These are phyloP conservation scores for Danio choprae DNA, from an alignment of 2,797 vertebrate species.

Conservation along the genomic window DNA sequence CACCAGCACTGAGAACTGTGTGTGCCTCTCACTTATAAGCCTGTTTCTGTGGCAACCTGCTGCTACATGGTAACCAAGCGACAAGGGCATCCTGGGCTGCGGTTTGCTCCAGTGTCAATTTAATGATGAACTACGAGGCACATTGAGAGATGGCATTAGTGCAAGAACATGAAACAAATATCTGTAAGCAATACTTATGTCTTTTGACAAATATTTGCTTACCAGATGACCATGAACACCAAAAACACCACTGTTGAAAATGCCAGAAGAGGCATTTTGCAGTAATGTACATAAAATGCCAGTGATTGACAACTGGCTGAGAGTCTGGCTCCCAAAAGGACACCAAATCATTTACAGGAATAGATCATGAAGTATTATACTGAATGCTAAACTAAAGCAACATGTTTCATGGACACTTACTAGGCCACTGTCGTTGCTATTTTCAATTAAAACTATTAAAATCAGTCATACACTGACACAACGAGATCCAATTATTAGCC, in stretches of 20 bases:
- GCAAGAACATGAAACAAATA: conserved; percentile 52
- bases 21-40: conserved; percentile 80
- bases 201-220: neutral
- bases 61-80: conserved; percentile 84
- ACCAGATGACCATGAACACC: neutral
- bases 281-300: conserved; percentile 67
- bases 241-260: conserved; percentile 53
- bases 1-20: conserved; percentile 71
- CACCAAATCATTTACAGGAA: conserved; percentile 55
- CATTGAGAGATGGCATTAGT: conserved; percentile 53
- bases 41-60: conserved; percentile 87
- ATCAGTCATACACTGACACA: no score
- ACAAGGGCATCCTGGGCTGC: conserved; percentile 78
- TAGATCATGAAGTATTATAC: conserved; percentile 38
- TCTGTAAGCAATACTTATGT: neutral
- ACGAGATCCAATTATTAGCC: no score
- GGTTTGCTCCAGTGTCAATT: conserved; percentile 76
- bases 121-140: conserved; percentile 78
- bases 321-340: conserved; percentile 64
- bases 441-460: conserved; percentile 6
- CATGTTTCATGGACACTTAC: conserved; percentile 19
- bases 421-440: conserved; percentile 5
- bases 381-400: conserved; percentile 18
- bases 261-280: conserved; percentile 64
- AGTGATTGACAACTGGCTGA: conserved; percentile 62